Percentiles rank a stretch among this genome's conserved stretches.
Conservation (phyloP, 2,888 invertebrate species). For the Brachypalpus laphriformis region DNA sequence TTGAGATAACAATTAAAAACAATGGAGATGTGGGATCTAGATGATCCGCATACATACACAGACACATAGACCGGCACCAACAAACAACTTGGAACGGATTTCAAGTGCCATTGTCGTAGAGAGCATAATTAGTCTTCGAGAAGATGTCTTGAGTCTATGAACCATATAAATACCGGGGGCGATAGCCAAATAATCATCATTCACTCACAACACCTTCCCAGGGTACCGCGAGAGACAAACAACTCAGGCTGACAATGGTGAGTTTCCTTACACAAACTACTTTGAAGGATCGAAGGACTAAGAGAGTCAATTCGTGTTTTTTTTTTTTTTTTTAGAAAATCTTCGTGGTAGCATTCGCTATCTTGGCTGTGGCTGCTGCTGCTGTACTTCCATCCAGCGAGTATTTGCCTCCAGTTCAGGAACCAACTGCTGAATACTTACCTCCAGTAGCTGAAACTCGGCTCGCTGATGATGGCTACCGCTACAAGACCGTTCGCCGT, state of each 20-base stretch:
- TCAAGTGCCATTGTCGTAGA: constrained; percentile 28
- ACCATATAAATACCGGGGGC: constrained; percentile 62
- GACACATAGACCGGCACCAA: not conserved
- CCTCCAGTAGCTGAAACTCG: constrained; percentile 74
- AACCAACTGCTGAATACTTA: constrained; percentile 45
- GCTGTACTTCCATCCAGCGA: constrained; percentile 77
- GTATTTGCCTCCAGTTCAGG: constrained; percentile 78
- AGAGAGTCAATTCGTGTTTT: not conserved
- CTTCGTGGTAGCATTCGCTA: constrained; percentile 76
- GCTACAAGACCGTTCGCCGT: constrained; percentile 78
- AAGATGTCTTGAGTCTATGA: constrained; percentile 32
- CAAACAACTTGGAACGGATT: constrained; percentile 11
- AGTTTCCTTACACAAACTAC: not conserved
- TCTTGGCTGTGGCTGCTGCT: constrained; percentile 77
- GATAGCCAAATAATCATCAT: constrained; percentile 51
- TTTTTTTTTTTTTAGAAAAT: constrained; percentile 77
- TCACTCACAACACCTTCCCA: constrained; percentile 33
- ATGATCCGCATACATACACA: constrained; percentile 15
- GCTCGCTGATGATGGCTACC: constrained; percentile 78
- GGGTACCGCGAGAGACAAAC: not conserved
- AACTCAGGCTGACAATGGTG: constrained; percentile 53
- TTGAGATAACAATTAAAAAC: constrained; percentile 7
- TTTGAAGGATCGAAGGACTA: not conserved
- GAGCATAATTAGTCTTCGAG: constrained; percentile 43
- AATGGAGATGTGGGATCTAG: constrained; percentile 32